A percentile compares a stretch with the other conserved stretches of the same genome.
Conservation (phyloP, 2,113 vertebrate genomes). For the Mesocricetus auratus region DNA sequence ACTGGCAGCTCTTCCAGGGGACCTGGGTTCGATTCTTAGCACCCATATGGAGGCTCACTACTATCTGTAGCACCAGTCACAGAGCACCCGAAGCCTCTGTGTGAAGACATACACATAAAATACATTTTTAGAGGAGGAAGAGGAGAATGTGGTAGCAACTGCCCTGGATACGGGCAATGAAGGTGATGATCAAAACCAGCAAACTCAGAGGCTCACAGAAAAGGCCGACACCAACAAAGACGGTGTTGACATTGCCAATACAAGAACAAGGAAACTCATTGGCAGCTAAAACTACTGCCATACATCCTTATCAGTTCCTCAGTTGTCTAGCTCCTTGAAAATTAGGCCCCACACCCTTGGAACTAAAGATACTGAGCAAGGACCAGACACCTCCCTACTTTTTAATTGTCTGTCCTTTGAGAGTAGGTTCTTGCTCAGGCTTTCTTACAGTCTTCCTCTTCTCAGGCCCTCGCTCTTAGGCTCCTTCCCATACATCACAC, state of each 20-base stretch:
- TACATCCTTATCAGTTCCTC: conserved; percentile 63
- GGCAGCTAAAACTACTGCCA: conserved; percentile 84
- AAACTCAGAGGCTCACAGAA: conserved; percentile 92
- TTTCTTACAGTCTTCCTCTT: background rate
- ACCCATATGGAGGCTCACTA: too few species aligned
- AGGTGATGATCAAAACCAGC: conserved; percentile 95
- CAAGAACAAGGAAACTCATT: conserved; percentile 96
- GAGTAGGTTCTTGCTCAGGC: conserved; percentile 56
- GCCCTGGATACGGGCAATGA: conserved; percentile 94
- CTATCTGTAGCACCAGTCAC: too few species aligned
- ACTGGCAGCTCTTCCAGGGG: conserved; percentile 94
- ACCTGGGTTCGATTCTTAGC: conserved; percentile 88
- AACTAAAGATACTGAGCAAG: conserved; percentile 27
- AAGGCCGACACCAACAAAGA: conserved; percentile 96
- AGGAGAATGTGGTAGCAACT: too few species aligned
- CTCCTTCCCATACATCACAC: conserved; percentile 12
- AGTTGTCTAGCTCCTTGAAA: conserved; percentile 72
- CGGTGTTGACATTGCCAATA: conserved; percentile 94
- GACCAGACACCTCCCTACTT: conserved; percentile 8
- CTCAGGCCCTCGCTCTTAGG: background rate
- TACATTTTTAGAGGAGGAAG: too few species aligned
- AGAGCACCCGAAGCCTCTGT: too few species aligned
- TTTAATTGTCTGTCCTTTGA: conserved; percentile 58
- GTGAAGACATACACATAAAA: too few species aligned
- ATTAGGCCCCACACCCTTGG: background rate